Base-by-base conservation (phyloP, 2,888 invertebrate genomes). In the Tiliacea aurago region DNA sequence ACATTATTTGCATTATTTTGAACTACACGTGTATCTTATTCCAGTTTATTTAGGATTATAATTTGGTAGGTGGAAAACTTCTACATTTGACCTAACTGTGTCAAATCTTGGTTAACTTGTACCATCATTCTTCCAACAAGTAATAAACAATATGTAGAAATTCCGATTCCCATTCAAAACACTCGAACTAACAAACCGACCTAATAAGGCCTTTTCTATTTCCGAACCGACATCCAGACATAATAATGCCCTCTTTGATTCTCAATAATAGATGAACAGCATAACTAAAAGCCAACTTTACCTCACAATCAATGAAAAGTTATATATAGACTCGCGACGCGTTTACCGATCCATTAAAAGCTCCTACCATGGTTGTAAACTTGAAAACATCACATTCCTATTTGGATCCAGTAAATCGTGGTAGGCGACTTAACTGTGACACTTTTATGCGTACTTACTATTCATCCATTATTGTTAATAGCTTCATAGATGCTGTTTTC, bases 401-500 rank as follows among this genome's bases (percentile, higher is more conserved):
- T 79, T 85, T 85, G 77, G 70, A 78, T 86, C 81, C 85, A 87
- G 88, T 93, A 92, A 93, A 93, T 93, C 88, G 88, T 84, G 63
- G 82, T 75, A 84, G 83, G 78, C 85, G 91, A 90, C 90, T 90
- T 90, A 91, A 88, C 84, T 83, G 84, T 91, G 93, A 93, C 93
- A 91, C 89, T 91, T 92, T 92, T 91, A 92, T 90, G 90, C 83
- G 88, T 89, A 91, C 90, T 91, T 89, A 90, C 89, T 80, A 87
- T 84, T 78, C 87, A 88, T 89, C 89, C 88, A 88, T 88, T 91
- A 93, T 93, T 93, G 91, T 94, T 94, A 93, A 94, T 94, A 94
- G 93, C 89, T 84, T 89, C 90, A 90, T 88, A 90, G 90, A 90
- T 90, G 88, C 91, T 90, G 90, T 91, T 93, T 90, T 90, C 83